phyloP scores from a whole-genome alignment of 2,113 vertebrate genomes.

The Stigmatopora argus region DNA sequence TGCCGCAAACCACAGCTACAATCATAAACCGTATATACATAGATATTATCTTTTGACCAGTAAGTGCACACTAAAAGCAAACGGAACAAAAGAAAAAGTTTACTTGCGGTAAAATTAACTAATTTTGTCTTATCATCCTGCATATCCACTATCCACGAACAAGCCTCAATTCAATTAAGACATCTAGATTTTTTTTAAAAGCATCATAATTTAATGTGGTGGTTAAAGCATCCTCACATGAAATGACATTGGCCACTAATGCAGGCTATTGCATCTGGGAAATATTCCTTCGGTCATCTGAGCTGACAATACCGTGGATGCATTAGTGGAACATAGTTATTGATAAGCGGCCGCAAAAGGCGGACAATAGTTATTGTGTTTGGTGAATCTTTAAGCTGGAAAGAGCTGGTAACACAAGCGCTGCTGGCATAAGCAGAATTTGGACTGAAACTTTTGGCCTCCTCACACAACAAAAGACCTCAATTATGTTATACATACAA shows the following conservation, averaged over 20 bases:
- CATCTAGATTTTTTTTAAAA: not conserved
- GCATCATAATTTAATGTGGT: not conserved
- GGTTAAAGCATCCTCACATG: not conserved
- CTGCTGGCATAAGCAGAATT: not conserved
- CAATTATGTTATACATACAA: too few relatives aligned
- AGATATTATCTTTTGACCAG: not conserved
- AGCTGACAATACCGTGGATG: constrained; percentile 1
- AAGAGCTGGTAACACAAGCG: not conserved
- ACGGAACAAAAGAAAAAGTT: not conserved
- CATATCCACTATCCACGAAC: not conserved
- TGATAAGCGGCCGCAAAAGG: not conserved
- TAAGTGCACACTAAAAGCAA: not conserved
- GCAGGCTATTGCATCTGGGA: not conserved
- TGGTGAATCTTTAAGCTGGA: not conserved
- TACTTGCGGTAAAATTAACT: not conserved
- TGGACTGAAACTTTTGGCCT: not conserved
- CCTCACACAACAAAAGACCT: too few relatives aligned
- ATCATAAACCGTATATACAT: not conserved
- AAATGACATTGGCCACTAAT: not conserved
- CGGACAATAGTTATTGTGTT: not conserved
- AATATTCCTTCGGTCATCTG: not conserved
- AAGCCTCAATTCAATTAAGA: constrained; percentile 1
- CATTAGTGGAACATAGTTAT: not conserved
- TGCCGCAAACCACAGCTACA: not conserved
- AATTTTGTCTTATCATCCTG: not conserved